Evolutionary conservation across 2,797 vertebrate species (phyloP).

Genomic region (Neosalanx taihuensis): DNA sequence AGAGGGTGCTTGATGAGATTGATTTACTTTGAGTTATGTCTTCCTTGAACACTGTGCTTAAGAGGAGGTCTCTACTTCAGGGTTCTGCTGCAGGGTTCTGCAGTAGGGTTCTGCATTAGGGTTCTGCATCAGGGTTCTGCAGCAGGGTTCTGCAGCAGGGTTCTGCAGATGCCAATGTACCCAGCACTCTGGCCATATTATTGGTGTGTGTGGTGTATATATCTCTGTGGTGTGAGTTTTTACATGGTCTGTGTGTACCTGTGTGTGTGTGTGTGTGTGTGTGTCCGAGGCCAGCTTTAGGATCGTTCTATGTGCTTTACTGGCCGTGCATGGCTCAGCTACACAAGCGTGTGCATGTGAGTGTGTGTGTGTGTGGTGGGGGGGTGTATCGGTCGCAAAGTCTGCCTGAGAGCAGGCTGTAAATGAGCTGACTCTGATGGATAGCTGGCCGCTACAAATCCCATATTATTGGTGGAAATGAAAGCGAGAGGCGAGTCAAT

Average conservation of each 20-base stretch:
- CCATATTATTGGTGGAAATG: conserved; percentile 43
- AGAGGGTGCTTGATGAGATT: no score
- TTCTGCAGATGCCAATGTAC: background rate
- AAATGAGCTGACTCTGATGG: conserved; percentile 34
- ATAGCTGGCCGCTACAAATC: conserved; percentile 30
- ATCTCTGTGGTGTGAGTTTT: background rate
- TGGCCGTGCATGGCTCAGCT: background rate
- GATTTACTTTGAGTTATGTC: no score
- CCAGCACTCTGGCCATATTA: background rate
- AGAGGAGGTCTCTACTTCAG: background rate
- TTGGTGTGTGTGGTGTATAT: background rate
- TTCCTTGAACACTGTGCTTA: background rate
- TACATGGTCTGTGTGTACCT: background rate
- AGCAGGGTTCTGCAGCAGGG: background rate
- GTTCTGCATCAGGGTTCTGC: background rate
- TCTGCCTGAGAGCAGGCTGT: conserved; percentile 3
- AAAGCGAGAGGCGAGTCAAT: conserved; percentile 46
- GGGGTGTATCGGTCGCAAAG: conserved; percentile 4
- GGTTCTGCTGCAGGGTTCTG: no score
- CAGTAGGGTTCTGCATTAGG: no score
- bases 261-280: background rate
- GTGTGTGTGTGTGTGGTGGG: conserved; percentile 10
- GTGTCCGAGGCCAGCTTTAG: background rate
- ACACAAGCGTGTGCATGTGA: conserved; percentile 3
- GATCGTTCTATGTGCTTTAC: background rate